A percentile compares a stretch with the other conserved stretches of the same genome.
Evolutionary conservation across 2,113 vertebrate genomes (phyloP).

Genomic region (Narcine bancroftii): DNA sequence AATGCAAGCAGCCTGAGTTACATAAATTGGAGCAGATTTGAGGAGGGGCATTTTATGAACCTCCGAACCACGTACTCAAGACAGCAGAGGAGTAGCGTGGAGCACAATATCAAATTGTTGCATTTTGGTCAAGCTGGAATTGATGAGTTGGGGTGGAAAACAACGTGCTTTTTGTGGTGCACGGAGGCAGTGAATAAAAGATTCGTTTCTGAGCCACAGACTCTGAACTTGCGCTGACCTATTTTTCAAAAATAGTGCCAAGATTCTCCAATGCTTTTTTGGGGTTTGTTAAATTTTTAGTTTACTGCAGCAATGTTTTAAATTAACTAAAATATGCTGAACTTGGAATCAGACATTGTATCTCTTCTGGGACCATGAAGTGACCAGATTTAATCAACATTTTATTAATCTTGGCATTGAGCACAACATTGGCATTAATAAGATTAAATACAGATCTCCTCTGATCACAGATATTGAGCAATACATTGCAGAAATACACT

Average conservation of each 20-base stretch:
- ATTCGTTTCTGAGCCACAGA: neutral
- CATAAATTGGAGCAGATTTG: slow-evolving; percentile 5
- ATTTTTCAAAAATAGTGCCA: neutral
- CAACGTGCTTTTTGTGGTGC: slow-evolving; percentile 11
- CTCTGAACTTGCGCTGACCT: slow-evolving; percentile 10
- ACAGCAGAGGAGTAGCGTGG: neutral
- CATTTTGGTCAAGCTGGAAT: neutral
- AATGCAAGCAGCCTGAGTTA: neutral
- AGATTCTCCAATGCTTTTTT: neutral
- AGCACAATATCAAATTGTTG: neutral
- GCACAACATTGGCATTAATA: neutral
- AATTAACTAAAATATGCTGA: slow-evolving; percentile 26
- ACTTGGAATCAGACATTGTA: slow-evolving; percentile 6
- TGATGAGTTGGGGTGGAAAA: neutral
- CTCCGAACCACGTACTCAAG: neutral
- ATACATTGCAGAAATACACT: neutral
- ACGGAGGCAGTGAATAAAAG: neutral
- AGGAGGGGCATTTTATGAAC: neutral
- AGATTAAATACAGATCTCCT: neutral
- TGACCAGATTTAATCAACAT: slow-evolving; percentile 7
- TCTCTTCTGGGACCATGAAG: neutral
- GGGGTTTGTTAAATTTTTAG: neutral
- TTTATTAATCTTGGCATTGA: slow-evolving; percentile 31
- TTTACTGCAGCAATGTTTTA: slow-evolving; percentile 15
- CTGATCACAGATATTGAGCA: neutral